A percentile compares a stretch with the other conserved stretches of the same genome.
These are phyloP conservation scores for Pleuronectes platessa DNA, from an alignment of 2,113 vertebrate genomes.

Conservation along the genomic window DNA sequence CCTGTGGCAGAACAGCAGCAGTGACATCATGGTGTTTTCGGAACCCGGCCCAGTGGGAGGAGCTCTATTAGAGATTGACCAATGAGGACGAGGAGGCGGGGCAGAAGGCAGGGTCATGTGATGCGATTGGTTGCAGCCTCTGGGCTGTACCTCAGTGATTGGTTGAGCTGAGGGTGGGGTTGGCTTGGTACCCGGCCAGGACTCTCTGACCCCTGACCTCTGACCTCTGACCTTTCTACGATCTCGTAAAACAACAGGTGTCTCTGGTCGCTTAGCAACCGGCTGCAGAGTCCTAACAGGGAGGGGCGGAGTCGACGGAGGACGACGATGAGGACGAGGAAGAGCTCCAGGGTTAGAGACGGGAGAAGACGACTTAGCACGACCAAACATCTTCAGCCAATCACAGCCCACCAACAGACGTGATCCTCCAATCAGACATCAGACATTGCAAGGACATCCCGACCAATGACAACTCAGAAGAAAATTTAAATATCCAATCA, in stretches of 20 bases:
- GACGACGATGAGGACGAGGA: constrained; percentile 16
- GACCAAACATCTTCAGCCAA: constrained; percentile 32
- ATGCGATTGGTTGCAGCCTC: not conserved
- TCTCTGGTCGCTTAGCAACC: constrained; percentile 43
- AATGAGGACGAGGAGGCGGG: constrained; percentile 15
- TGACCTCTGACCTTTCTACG: constrained; percentile 40
- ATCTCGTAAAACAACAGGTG: constrained; percentile 25
- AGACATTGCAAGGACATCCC: no score
- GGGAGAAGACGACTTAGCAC: constrained; percentile 20
- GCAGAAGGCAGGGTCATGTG: not conserved
- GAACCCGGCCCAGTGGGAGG: constrained; percentile 14
- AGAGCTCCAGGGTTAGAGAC: not conserved
- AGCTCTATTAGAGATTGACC: constrained; percentile 20
- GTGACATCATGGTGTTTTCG: constrained; percentile 49
- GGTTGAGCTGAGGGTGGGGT: not conserved
- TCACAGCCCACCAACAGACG: not conserved
- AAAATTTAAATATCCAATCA: not conserved
- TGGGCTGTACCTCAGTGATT: constrained; percentile 1
- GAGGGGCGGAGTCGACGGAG: constrained; percentile 45
- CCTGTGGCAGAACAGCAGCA: constrained; percentile 64
- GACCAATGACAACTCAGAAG: not conserved
- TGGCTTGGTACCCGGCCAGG: constrained; percentile 45
- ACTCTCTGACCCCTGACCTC: constrained; percentile 32
- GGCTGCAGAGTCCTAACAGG: constrained; percentile 32
- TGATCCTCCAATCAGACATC: no score